Evolutionary conservation across 2,888 invertebrate genomes (phyloP).

Genomic region (Fissipunctia ypsillon): DNA sequence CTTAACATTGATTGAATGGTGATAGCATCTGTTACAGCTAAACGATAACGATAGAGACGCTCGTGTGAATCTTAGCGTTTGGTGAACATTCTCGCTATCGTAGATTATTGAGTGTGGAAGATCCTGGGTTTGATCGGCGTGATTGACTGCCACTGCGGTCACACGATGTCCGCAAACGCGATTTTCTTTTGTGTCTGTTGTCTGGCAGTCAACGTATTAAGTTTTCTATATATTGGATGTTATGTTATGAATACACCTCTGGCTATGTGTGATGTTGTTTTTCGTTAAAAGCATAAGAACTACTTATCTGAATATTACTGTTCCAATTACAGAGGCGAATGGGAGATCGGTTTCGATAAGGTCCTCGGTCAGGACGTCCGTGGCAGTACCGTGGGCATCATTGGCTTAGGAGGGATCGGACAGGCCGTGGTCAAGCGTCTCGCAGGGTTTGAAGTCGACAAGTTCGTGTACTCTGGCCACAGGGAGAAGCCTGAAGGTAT

Average conservation of each 20-base stretch:
- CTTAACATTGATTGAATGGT: slow-evolving; percentile 8
- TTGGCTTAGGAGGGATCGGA: slow-evolving; percentile 96
- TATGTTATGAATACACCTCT: too few species aligned
- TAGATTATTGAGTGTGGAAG: too few species aligned
- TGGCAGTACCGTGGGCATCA: slow-evolving; percentile 95
- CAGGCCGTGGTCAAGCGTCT: slow-evolving; percentile 94
- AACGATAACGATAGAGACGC: slow-evolving; percentile 16
- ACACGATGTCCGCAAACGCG: too few species aligned
- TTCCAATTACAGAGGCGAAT: slow-evolving; percentile 90
- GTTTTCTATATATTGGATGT: too few species aligned
- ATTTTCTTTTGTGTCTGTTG: too few species aligned
- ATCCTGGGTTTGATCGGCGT: too few species aligned
- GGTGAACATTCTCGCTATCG: not conserved
- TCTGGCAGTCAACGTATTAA: too few species aligned
- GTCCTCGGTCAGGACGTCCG: slow-evolving; percentile 95
- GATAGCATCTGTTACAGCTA: slow-evolving; percentile 19
- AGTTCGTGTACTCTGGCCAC: slow-evolving; percentile 94
- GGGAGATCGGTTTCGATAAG: slow-evolving; percentile 93
- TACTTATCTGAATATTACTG: not conserved
- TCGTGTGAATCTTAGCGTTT: slow-evolving; percentile 4
- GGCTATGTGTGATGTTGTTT: too few species aligned
- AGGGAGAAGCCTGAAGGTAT: slow-evolving; percentile 92
- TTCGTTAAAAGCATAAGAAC: too few species aligned
- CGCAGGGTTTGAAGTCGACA: slow-evolving; percentile 93
- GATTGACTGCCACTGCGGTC: too few species aligned